Conservation (phyloP, 2,797 vertebrate species). For the Anas flavirostris region DNA sequence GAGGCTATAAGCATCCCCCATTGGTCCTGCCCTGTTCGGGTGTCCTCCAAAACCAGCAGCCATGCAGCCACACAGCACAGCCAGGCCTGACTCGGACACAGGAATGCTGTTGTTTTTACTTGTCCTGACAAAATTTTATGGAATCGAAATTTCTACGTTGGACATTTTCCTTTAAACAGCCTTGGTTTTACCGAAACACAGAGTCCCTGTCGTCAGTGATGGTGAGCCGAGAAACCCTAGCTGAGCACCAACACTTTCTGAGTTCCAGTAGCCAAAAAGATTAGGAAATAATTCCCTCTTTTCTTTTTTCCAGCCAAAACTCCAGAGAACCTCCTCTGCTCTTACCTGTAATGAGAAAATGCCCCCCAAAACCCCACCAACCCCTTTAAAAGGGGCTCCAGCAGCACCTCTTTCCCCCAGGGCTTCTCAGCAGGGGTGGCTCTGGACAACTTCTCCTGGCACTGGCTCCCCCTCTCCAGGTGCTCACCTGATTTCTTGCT, state of each 20-base stretch:
- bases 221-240: neutral
- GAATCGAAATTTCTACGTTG: neutral
- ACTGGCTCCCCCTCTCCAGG: rapidly evolving
- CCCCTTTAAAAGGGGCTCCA: neutral
- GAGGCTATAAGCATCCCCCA: neutral
- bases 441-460: neutral
- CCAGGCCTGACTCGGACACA: neutral
- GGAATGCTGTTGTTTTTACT: neutral
- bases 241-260: neutral
- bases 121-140: neutral
- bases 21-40: neutral
- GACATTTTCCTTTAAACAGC: neutral
- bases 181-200: neutral
- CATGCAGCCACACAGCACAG: neutral
- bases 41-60: neutral
- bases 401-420: neutral
- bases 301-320: neutral
- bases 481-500: neutral
- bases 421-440: neutral
- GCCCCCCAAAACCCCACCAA: neutral
- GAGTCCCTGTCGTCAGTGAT: neutral
- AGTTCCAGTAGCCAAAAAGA: neutral
- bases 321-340: neutral
- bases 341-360: neutral
- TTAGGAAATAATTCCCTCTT: neutral